A percentile compares a stretch with the other conserved stretches of the same genome.
Evolutionary conservation across 2,113 vertebrate species (phyloP).

Genomic region (Odontophorus gujanensis): DNA sequence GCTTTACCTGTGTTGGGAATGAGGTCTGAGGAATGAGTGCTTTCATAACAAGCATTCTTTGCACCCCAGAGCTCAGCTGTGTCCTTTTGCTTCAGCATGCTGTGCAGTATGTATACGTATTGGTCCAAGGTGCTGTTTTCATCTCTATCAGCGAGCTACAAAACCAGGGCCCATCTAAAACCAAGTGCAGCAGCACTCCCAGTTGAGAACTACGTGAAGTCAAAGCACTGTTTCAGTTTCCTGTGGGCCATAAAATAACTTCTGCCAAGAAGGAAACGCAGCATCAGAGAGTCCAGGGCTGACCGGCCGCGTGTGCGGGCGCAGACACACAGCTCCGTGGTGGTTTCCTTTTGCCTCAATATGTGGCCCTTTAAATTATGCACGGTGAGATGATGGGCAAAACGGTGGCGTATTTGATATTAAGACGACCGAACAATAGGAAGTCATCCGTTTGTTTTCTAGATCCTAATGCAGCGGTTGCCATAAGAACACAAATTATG

Average conservation of each 20-base stretch:
- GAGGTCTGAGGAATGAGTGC: not conserved
- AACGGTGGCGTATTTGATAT: constrained; percentile 31
- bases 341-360: constrained; percentile 3
- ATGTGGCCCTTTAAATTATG: constrained; percentile 8
- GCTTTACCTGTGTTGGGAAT: not conserved
- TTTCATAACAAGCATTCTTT: not conserved
- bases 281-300: constrained; percentile 53
- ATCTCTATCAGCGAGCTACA: not conserved
- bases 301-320: constrained; percentile 11
- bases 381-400: constrained; percentile 42
- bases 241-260: constrained; percentile 29
- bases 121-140: not conserved
- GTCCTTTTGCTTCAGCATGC: not conserved
- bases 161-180: accelerated
- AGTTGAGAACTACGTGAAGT: not conserved
- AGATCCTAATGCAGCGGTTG: constrained; percentile 75
- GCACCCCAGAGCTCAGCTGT: not conserved
- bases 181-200: not conserved
- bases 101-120: too few relatives aligned
- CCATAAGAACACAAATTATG: constrained; percentile 94
- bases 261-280: constrained; percentile 42
- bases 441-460: constrained; percentile 78
- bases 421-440: constrained; percentile 67
- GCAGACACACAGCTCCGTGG: not conserved
- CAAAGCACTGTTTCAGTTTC: not conserved